These are phyloP conservation scores for Coilia nasus DNA, from an alignment of 2,797 vertebrate genomes.

Conservation along the genomic window DNA sequence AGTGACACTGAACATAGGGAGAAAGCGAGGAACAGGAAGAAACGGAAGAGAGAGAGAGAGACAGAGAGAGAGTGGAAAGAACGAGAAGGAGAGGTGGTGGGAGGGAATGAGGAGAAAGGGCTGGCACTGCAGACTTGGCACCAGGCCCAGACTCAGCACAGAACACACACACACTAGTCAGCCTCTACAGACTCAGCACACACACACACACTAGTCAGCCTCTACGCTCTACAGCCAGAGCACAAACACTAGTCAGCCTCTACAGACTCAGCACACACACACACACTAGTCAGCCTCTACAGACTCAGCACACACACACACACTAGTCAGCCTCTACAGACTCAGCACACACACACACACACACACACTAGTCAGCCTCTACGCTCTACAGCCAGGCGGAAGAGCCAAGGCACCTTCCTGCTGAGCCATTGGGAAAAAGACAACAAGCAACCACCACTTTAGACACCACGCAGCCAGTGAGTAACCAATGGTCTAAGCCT, in stretches of 20 bases:
- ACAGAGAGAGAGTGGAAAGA: neutral
- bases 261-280: no score
- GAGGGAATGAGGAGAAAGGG: neutral
- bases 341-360: neutral
- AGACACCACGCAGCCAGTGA: neutral
- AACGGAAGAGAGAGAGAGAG: neutral
- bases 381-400: neutral
- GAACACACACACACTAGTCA: neutral
- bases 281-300: neutral
- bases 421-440: neutral
- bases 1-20: neutral
- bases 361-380: neutral
- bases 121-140: slow-evolving; percentile 33
- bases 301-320: neutral
- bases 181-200: no score
- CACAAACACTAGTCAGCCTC: neutral
- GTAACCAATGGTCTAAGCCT: neutral
- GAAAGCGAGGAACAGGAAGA: neutral
- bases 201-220: no score
- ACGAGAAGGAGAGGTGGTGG: neutral
- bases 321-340: slow-evolving; percentile 11
- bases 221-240: no score
- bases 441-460: slow-evolving; percentile 10
- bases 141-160: slow-evolving; percentile 5
- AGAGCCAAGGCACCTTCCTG: neutral